phyloP scores from a whole-genome alignment of 2,797 vertebrate genomes.

The Yasuhikotakia modesta region DNA sequence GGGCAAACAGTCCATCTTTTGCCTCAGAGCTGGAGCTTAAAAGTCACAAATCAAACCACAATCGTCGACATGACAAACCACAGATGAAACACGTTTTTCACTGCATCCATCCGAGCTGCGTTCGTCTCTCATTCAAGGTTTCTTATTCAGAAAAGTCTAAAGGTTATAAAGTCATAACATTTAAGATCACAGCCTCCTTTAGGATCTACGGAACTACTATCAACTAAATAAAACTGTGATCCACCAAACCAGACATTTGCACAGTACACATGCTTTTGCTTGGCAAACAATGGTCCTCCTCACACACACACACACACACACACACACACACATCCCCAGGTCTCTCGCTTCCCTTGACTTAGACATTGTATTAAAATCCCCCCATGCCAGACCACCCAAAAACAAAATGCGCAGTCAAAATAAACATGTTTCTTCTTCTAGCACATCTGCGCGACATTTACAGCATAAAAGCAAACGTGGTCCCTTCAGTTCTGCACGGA shows the following conservation, averaged over 20 bases:
- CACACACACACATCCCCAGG: slow-evolving; percentile 7
- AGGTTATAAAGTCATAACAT: neutral
- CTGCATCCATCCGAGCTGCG: slow-evolving; percentile 26
- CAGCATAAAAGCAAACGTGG: neutral
- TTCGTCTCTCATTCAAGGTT: slow-evolving; percentile 26
- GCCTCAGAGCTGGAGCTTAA: slow-evolving; percentile 55
- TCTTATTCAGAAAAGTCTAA: slow-evolving; percentile 31
- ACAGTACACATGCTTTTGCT: neutral
- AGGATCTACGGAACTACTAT: neutral
- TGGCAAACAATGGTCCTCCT: slow-evolving; percentile 28
- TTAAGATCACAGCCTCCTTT: neutral
- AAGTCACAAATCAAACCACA: slow-evolving; percentile 55
- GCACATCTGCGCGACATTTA: neutral
- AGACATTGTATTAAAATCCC: neutral
- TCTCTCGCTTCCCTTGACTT: slow-evolving; percentile 8
- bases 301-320: no score
- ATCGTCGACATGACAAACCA: slow-evolving; percentile 44
- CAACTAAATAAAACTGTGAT: neutral
- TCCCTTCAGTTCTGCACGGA: slow-evolving; percentile 16
- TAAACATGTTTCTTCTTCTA: neutral
- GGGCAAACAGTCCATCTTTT: slow-evolving; percentile 53
- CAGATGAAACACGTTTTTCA: slow-evolving; percentile 30
- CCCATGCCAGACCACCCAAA: neutral
- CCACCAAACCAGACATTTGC: neutral
- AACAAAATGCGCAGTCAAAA: neutral